Conservation (phyloP, 2,113 vertebrate genomes). For the Petrocephalus microphthalmus region DNA sequence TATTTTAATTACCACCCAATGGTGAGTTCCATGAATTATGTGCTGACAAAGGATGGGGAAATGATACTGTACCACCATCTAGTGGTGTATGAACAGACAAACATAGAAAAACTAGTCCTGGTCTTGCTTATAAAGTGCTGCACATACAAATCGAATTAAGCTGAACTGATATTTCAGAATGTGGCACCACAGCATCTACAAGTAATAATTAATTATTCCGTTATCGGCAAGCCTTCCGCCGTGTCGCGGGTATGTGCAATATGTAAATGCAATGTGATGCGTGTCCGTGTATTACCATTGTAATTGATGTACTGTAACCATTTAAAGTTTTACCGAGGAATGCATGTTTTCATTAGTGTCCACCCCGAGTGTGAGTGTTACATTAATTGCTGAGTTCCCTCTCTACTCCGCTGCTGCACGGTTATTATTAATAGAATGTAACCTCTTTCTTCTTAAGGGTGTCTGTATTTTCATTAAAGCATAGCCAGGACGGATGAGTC, state of each 20-base stretch:
- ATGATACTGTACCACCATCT: constrained; percentile 1
- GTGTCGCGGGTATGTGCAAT: neutral
- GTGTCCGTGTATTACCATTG: neutral
- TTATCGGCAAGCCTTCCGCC: too few species aligned
- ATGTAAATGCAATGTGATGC: neutral
- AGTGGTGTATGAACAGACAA: neutral
- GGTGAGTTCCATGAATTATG: neutral
- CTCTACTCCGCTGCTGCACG: neutral
- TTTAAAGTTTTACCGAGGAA: neutral
- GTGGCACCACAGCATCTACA: neutral
- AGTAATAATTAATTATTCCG: neutral
- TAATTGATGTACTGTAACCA: neutral
- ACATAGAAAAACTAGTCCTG: neutral
- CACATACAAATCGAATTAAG: neutral
- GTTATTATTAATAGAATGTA: neutral
- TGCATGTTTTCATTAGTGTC: neutral
- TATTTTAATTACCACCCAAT: neutral
- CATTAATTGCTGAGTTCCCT: neutral
- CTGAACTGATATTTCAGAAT: neutral
- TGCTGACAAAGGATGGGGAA: neutral
- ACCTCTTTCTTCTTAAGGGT: neutral
- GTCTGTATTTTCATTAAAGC: neutral
- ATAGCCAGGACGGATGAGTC: neutral
- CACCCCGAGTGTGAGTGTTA: neutral
- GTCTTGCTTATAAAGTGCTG: neutral